A percentile compares a stretch with the other conserved stretches of the same genome.
Conservation (phyloP, 2,888 invertebrate species). For the Lagria hirta region DNA sequence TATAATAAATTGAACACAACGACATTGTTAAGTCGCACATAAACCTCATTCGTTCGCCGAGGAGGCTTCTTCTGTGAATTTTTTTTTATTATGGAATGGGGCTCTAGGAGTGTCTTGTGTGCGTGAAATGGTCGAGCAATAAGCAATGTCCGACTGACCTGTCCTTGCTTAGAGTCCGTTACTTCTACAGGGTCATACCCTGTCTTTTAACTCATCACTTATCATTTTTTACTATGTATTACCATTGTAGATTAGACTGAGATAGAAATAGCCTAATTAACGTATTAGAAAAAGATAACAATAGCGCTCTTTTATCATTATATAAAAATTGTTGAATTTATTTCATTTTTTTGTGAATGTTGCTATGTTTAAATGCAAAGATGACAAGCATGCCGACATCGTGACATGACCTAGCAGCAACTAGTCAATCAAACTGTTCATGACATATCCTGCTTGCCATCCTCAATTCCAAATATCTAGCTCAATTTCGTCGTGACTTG, state of each 20-base stretch:
- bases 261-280: too few species aligned
- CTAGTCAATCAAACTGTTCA: constrained; percentile 44
- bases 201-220: constrained; percentile 7
- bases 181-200: constrained; percentile 41
- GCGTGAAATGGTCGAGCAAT: constrained; percentile 35
- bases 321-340: too few species aligned
- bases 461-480: constrained; percentile 35
- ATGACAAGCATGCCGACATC: constrained; percentile 28
- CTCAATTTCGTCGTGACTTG: too few species aligned
- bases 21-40: constrained; percentile 20
- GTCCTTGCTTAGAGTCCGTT: constrained; percentile 48
- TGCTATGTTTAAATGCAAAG: neutral
- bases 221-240: too few species aligned
- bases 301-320: too few species aligned
- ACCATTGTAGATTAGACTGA: too few species aligned
- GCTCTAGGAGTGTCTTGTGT: constrained; percentile 33
- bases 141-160: constrained; percentile 51
- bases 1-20: too few species aligned
- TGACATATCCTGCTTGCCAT: constrained; percentile 42
- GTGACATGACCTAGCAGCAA: constrained; percentile 39
- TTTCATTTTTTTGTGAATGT: neutral
- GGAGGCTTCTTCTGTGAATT: too few species aligned
- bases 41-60: too few species aligned
- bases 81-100: too few species aligned
- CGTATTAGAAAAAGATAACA: too few species aligned